These are phyloP conservation scores for Ascidia mentula DNA, from an alignment of 23 tunicate species.

Conservation along the genomic window DNA sequence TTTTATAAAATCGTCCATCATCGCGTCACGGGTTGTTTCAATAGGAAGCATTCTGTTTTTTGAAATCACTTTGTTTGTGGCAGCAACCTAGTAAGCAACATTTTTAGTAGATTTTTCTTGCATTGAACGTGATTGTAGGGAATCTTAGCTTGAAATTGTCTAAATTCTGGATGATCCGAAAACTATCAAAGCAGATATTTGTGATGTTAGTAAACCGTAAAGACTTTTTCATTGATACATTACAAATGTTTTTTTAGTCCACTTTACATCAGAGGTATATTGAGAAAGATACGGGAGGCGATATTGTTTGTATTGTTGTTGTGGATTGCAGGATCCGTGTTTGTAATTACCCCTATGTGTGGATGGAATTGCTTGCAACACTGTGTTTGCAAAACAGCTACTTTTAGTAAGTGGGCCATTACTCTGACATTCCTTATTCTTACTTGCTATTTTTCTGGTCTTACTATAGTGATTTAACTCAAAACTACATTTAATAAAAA, in stretches of 20 bases:
- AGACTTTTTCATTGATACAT: too few relatives aligned
- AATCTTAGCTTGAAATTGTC: too few relatives aligned
- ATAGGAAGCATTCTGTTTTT: conserved; percentile 17
- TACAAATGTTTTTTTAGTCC: conserved; percentile 10
- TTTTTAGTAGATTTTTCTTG: too few relatives aligned
- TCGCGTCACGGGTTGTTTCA: conserved; percentile 22
- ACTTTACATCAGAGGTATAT: conserved; percentile 8
- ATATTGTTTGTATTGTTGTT: background rate
- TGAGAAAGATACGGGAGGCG: background rate
- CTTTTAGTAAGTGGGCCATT: conserved; percentile 7
- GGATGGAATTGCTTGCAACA: conserved; percentile 34
- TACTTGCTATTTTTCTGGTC: too few relatives aligned
- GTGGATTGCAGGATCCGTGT: conserved; percentile 8
- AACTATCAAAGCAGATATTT: too few relatives aligned
- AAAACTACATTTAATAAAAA: too few relatives aligned
- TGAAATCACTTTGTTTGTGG: conserved; percentile 7
- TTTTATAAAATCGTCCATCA: conserved; percentile 12
- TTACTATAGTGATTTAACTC: too few relatives aligned
- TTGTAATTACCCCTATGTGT: conserved; percentile 4
- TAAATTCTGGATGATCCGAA: too few relatives aligned
- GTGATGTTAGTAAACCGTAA: too few relatives aligned
- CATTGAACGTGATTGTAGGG: too few relatives aligned
- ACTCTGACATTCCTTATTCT: too few relatives aligned
- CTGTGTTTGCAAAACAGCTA: conserved; percentile 32
- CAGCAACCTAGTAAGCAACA: conserved; percentile 25